phyloP scores from a whole-genome alignment of 2,888 invertebrate species.

The Micoletzkya japonica region DNA sequence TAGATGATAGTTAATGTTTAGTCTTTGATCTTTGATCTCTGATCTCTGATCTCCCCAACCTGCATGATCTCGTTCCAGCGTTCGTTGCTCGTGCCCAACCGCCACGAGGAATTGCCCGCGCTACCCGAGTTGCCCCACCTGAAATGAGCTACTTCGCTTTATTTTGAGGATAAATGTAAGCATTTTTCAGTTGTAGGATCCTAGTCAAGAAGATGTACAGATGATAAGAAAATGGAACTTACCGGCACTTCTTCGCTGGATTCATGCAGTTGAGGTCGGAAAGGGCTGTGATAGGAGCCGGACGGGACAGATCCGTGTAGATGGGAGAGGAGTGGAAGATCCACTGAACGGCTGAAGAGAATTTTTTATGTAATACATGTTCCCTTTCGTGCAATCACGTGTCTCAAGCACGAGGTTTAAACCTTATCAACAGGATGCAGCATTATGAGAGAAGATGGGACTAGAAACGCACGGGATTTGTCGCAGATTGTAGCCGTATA shows the following conservation, averaged over 20 bases:
- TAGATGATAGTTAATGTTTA: too few species aligned
- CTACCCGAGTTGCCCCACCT: conserved; percentile 42
- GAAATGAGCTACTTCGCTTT: too few species aligned
- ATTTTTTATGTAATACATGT: too few species aligned
- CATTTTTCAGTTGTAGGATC: neutral
- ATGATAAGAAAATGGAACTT: conserved; percentile 19
- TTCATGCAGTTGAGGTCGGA: conserved; percentile 45
- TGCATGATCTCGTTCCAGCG: conserved; percentile 47
- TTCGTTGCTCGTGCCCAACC: conserved; percentile 46
- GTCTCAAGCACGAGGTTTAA: neutral
- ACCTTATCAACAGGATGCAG: too few species aligned
- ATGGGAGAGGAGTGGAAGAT: conserved; percentile 37
- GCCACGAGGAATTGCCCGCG: conserved; percentile 43
- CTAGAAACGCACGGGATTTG: conserved; percentile 41
- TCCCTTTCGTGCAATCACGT: too few species aligned
- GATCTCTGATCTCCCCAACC: conserved; percentile 7
- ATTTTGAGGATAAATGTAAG: too few species aligned
- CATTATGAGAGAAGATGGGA: neutral
- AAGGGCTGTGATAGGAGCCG: conserved; percentile 36
- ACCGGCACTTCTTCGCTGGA: conserved; percentile 35
- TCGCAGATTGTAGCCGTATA: conserved; percentile 56
- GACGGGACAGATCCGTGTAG: conserved; percentile 34
- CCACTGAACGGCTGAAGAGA: neutral
- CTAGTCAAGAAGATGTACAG: neutral
- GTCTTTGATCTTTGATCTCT: too few species aligned